Conservation (phyloP, 1,140 invertebrate genomes). For the Aphelenchoides avenae region DNA sequence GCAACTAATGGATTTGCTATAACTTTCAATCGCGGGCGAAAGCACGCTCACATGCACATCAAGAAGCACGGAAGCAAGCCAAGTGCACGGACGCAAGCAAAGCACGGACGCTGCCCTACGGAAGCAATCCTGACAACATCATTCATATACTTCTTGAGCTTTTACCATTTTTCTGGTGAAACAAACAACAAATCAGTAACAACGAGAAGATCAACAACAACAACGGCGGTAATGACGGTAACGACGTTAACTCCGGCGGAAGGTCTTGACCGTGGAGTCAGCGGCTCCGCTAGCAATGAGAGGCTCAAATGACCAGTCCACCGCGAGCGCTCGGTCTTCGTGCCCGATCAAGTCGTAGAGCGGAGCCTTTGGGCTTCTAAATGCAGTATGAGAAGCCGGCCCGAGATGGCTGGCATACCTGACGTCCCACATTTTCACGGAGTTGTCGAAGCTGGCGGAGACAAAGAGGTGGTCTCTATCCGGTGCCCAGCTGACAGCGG, state of each 20-base stretch:
- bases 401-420: slow-evolving; percentile 61
- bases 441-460: slow-evolving; percentile 82
- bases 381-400: slow-evolving; percentile 39
- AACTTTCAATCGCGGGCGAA: no score
- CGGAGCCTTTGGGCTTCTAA: slow-evolving; percentile 77
- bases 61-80: no score
- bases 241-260: slow-evolving; percentile 3
- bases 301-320: slow-evolving; percentile 83
- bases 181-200: no score
- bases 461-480: slow-evolving; percentile 79
- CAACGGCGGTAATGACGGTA: no score
- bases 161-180: no score
- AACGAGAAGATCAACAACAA: no score
- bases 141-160: no score
- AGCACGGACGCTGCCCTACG: no score
- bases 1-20: no score
- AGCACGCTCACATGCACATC: no score
- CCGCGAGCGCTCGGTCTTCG: slow-evolving; percentile 84
- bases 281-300: slow-evolving; percentile 83
- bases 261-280: slow-evolving; percentile 87
- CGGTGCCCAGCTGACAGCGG: slow-evolving; percentile 81
- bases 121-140: no score
- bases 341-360: slow-evolving; percentile 88
- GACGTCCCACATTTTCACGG: slow-evolving; percentile 90
- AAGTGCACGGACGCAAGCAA: no score